Evolutionary conservation across 2,113 vertebrate species (phyloP), one percentile per base, ranked within the genome.

Genomic region (Engraulis encrasicolus): DNA sequence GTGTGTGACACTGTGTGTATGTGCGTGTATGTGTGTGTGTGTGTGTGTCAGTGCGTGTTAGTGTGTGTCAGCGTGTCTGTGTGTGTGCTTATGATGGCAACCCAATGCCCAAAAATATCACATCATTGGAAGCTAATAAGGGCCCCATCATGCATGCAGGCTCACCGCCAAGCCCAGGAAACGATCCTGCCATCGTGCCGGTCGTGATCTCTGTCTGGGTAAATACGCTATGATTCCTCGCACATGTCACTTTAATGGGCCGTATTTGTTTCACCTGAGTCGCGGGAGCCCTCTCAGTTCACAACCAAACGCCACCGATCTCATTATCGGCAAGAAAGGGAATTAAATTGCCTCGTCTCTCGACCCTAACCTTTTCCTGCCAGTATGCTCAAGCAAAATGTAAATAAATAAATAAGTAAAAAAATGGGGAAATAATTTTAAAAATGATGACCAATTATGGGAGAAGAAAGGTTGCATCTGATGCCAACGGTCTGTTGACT

Each of bases 331-430:
- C 19, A 86, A 74, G 66, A 82, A 31, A 17, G n/a, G 82, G 83
- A 83, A 89, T 85, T 82, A 85, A 86, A 87, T 86, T 85, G 86
- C 78, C 81, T 82, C n/a, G 31, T 31, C 77, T 87, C 80, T 82
- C 83, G 79, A 87, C 82, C 82, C 84, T 45, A 71, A 82, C 86
- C 85, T 83, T 82, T 82, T 80, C 54, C 52, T 61, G 78, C 78
- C 15, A 14, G 58, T 50, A 54, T 19, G 61, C 40, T 45, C 40
- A 9, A 9, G 40, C 40, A 45, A 45, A 45, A n/a, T n/a, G n/a
- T n/a, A 45, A 45, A 45, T 5, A 45, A 45, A 45, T 5, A 19
- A 45, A 38, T 45, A 86, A 54, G 50, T n/a, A n/a, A n/a, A n/a
- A n/a, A n/a, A n/a, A n/a, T n/a, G n/a, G n/a, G n/a, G n/a, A n/a